Percentiles rank a stretch among this genome's conserved stretches.
These are phyloP conservation scores for Crossaster papposus DNA, from an alignment of 53 echinoderm and acorn worm species.

Conservation along the genomic window DNA sequence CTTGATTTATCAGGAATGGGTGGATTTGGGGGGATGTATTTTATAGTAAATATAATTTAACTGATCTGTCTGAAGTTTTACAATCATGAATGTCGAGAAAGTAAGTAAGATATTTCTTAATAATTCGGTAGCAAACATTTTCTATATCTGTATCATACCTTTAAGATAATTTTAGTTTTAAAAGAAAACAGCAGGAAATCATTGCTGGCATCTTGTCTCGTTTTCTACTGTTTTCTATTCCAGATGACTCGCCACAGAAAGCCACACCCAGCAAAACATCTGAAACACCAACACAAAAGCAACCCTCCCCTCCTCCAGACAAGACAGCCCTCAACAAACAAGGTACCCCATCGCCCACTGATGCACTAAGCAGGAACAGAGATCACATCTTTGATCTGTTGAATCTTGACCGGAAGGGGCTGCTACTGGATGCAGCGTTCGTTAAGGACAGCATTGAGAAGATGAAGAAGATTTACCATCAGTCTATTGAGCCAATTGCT, in stretches of 20 bases:
- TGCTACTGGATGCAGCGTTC: slow-evolving; percentile 17
- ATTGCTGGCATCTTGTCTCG: neutral
- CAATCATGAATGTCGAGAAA: too few relatives aligned
- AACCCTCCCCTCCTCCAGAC: neutral
- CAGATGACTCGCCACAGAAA: slow-evolving; percentile 13
- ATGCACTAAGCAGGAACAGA: slow-evolving; percentile 26
- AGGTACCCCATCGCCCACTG: neutral
- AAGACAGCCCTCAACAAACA: neutral
- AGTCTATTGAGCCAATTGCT: slow-evolving; percentile 67
- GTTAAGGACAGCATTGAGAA: slow-evolving; percentile 45
- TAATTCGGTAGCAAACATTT: too few relatives aligned
- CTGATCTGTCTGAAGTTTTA: too few relatives aligned
- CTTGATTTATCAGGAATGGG: too few relatives aligned
- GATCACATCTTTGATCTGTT: slow-evolving; percentile 67
- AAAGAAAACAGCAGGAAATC: neutral
- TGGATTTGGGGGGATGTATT: too few relatives aligned
- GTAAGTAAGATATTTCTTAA: too few relatives aligned
- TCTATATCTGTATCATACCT: too few relatives aligned
- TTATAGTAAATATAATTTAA: too few relatives aligned
- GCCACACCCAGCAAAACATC: slow-evolving; percentile 14
- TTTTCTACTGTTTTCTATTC: neutral
- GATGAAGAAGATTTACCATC: slow-evolving; percentile 66
- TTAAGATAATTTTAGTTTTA: neutral
- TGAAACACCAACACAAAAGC: neutral
- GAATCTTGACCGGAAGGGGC: slow-evolving; percentile 58